Conservation (phyloP, 2,113 vertebrate genomes). For the Vulpes lagopus region DNA sequence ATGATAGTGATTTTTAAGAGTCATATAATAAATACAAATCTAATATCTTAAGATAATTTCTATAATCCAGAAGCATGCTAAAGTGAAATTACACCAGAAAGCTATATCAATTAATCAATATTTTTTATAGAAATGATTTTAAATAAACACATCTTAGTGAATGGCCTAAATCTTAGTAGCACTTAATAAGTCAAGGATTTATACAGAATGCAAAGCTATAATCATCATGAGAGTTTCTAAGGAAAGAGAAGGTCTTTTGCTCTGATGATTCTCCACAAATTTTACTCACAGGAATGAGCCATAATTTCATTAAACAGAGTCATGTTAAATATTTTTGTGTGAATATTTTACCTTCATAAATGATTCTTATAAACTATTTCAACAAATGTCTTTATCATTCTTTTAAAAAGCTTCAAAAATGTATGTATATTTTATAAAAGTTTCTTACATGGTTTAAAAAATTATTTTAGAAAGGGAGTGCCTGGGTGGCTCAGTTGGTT, state of each 20-base stretch:
- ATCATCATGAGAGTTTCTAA: not conserved
- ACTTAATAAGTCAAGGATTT: not conserved
- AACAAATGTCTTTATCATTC: not conserved
- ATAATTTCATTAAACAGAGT: not conserved
- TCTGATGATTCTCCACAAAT: not conserved
- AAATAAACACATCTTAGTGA: conserved; percentile 23
- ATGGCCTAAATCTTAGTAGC: not conserved
- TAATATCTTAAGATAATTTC: not conserved
- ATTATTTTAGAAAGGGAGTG: not conserved
- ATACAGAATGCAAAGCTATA: not conserved
- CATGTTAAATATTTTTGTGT: not conserved
- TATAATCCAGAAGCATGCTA: not conserved
- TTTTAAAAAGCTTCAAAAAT: not conserved
- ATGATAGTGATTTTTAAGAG: not conserved
- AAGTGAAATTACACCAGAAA: not conserved
- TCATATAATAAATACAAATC: not conserved
- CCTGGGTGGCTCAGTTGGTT: not conserved
- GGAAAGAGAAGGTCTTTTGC: not conserved
- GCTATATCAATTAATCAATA: not conserved
- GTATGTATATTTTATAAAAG: not conserved
- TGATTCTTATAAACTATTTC: not conserved
- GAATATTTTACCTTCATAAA: not conserved
- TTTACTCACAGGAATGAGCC: not conserved
- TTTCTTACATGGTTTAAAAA: not conserved
- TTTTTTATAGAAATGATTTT: not conserved